Evolutionary conservation across 2,888 invertebrate genomes (phyloP), one percentile per base, ranked within the genome.

Genomic region (Tiphia femorata): DNA sequence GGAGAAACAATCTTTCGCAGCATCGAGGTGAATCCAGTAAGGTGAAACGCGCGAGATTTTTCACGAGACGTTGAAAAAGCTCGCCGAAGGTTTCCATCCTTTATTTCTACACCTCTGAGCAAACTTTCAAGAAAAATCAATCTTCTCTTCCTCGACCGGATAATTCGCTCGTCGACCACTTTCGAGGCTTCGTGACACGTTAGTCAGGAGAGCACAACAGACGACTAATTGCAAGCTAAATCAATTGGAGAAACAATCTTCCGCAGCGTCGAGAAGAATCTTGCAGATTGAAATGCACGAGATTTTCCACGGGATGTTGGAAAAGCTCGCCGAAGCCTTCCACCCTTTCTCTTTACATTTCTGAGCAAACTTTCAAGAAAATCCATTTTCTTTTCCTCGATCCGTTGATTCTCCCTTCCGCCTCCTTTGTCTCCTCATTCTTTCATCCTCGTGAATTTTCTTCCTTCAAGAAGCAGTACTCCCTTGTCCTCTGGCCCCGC

Each of bases 381-480:
- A 35, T 47, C 29, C 35, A 47, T 43, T 52, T 35, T 47, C 44
- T 25, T 19, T 20, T 58, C n/a, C n/a, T n/a, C n/a, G n/a, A n/a
- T n/a, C n/a, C n/a, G n/a, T n/a, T n/a, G n/a, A n/a, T n/a, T n/a
- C n/a, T n/a, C n/a, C n/a, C n/a, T n/a, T n/a, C n/a, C n/a, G n/a
- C n/a, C n/a, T n/a, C n/a, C n/a, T n/a, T n/a, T n/a, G n/a, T n/a
- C n/a, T n/a, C n/a, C 30, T 17, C 40, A 43, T 43, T 19, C 33
- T 43, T 44, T n/a, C n/a, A n/a, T n/a, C n/a, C n/a, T 37, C 37
- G 41, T 29, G 48, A 49, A 37, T 49, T 35, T 52, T 61, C 35
- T 17, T 48, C 41, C 29, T 49, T 42, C 43, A 50, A 44, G 37
- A 49, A n/a, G n/a, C n/a, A n/a, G n/a, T n/a, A n/a, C n/a, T n/a